Evolutionary conservation across 2,888 invertebrate species (phyloP).

Genomic region (Asteroscopus sphinx): DNA sequence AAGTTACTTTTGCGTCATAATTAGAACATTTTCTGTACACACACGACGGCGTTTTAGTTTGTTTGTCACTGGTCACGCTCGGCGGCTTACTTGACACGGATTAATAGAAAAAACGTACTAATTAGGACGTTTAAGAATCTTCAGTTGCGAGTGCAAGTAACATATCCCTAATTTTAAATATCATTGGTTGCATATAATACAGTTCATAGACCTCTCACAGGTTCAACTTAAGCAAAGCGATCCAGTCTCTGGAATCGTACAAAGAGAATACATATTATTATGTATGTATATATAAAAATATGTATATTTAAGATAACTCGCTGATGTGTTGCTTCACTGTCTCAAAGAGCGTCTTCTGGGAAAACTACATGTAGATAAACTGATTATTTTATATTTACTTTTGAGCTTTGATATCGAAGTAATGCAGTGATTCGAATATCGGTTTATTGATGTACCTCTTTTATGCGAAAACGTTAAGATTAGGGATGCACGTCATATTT

Average conservation of each 20-base stretch:
- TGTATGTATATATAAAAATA: conserved; percentile 1
- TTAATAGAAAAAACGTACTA: too few species aligned
- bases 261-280: conserved; percentile 26
- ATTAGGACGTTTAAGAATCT: too few species aligned
- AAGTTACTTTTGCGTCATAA: too few species aligned
- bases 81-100: too few species aligned
- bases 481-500: too few species aligned
- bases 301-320: conserved; percentile 17
- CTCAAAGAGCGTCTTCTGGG: conserved; percentile 31
- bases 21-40: too few species aligned
- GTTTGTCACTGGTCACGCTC: too few species aligned
- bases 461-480: too few species aligned
- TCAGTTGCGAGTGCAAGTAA: too few species aligned
- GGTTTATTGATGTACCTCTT: neutral
- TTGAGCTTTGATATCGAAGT: conserved; percentile 18
- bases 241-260: conserved; percentile 24
- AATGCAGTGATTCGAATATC: neutral
- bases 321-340: conserved; percentile 21
- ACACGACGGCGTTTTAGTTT: too few species aligned
- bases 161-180: too few species aligned
- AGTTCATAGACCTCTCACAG: conserved; percentile 26
- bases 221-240: conserved; percentile 25
- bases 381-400: conserved; percentile 16
- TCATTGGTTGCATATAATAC: too few species aligned
- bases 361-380: conserved; percentile 1